A percentile compares a stretch with the other conserved stretches of the same genome.
These are phyloP conservation scores for Pocillopora meandrina DNA, from an alignment of 92 coral and sea anemone species.

Conservation along the genomic window DNA sequence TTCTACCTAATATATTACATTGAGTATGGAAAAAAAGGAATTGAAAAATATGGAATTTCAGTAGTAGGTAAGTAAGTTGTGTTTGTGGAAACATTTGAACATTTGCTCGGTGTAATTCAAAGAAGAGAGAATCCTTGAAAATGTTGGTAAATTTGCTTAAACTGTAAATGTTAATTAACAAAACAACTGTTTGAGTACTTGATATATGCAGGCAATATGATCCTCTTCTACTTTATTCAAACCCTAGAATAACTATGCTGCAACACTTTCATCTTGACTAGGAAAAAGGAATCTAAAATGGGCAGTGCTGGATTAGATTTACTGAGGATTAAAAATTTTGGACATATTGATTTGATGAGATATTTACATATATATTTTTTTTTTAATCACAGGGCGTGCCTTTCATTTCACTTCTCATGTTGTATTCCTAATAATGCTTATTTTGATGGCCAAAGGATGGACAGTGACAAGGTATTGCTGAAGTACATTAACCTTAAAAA, in stretches of 20 bases:
- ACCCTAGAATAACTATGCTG: conserved; percentile 1
- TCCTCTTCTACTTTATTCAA: no score
- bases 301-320: no score
- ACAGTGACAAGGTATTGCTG: conserved; percentile 89
- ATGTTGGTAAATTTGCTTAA: no score
- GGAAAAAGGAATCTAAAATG: not conserved
- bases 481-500: not conserved
- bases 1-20: conserved; percentile 77
- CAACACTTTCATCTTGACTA: not conserved
- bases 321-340: not conserved
- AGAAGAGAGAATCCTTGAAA: no score
- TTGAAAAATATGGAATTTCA: conserved; percentile 60
- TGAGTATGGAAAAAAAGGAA: conserved; percentile 81
- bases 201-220: no score
- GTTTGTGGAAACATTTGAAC: not conserved
- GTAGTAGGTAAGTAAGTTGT: conserved; percentile 70
- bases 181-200: no score
- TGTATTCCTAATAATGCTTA: conserved; percentile 75
- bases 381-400: conserved; percentile 69
- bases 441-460: conserved; percentile 97
- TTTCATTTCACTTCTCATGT: conserved; percentile 80
- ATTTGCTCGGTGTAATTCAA: no score
- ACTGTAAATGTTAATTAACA: no score
- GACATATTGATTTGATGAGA: no score
- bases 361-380: not conserved